A percentile compares a stretch with the other conserved stretches of the same genome.
Conservation (phyloP, 2,113 vertebrate genomes). For the Burhinus oedicnemus region DNA sequence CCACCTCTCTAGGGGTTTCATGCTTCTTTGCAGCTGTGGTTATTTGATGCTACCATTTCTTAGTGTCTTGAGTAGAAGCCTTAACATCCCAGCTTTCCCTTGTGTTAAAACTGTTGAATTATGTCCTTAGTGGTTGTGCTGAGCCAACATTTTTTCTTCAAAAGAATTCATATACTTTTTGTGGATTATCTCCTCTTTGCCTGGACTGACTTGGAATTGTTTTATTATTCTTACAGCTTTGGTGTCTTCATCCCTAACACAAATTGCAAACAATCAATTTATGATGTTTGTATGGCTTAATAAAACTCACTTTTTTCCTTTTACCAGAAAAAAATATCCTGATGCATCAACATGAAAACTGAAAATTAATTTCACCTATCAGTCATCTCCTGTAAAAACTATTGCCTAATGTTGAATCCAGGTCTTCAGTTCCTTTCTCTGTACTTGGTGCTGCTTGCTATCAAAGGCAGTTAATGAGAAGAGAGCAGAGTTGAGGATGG, state of each 20-base stretch:
- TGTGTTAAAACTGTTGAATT: background rate
- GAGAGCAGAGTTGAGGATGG: background rate
- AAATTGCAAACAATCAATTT: background rate
- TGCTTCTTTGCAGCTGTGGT: background rate
- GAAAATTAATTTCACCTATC: background rate
- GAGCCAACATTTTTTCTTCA: background rate
- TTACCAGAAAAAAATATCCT: background rate
- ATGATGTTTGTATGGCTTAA: background rate
- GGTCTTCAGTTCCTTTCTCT: background rate
- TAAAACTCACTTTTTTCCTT: background rate
- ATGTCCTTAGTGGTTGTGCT: background rate
- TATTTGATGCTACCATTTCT: background rate
- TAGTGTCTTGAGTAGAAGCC: background rate
- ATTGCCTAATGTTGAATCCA: background rate
- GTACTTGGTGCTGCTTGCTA: background rate
- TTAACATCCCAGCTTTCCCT: background rate
- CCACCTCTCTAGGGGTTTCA: background rate
- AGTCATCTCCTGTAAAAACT: background rate
- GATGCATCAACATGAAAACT: background rate
- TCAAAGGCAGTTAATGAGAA: background rate
- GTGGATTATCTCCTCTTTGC: background rate
- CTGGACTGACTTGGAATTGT: background rate
- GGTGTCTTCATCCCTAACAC: background rate
- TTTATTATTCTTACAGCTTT: background rate
- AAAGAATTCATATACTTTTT: background rate